Evolutionary conservation across 2,888 invertebrate species (phyloP).

Genomic region (Colostygia pectinataria): DNA sequence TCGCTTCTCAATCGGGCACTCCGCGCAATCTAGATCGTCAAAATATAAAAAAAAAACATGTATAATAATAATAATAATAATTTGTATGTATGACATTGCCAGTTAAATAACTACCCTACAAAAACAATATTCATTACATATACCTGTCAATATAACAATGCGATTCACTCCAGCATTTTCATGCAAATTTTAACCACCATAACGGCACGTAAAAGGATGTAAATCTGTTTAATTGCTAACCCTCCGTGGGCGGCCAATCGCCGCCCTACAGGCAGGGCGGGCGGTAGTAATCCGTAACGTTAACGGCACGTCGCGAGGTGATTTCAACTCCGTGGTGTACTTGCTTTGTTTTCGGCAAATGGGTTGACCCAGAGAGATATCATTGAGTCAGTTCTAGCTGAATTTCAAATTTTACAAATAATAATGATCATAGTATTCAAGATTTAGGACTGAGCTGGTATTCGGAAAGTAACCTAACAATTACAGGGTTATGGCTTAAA

Average conservation of each 20-base stretch:
- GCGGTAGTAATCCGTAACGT: conserved; percentile 12
- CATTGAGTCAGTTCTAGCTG: too few species aligned
- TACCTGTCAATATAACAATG: conserved; percentile 31
- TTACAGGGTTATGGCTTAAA: too few species aligned
- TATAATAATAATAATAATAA: too few species aligned
- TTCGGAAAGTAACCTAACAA: too few species aligned
- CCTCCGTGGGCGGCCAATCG: conserved; percentile 37
- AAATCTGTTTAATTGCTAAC: conserved; percentile 59
- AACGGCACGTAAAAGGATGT: conserved; percentile 49
- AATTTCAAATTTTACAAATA: too few species aligned
- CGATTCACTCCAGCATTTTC: conserved; percentile 41
- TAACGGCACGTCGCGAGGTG: not conserved
- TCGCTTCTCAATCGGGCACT: too few species aligned
- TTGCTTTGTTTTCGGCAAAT: not conserved
- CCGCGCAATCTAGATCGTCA: too few species aligned
- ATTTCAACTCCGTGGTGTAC: not conserved
- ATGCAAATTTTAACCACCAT: conserved; percentile 55
- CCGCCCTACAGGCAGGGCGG: conserved; percentile 30
- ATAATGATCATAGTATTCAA: too few species aligned
- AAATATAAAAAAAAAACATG: too few species aligned
- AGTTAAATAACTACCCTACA: not conserved
- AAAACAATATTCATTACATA: conserved; percentile 17
- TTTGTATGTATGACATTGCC: too few species aligned
- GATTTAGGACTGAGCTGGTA: too few species aligned
- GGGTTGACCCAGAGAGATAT: too few species aligned